These are phyloP conservation scores for Electrona antarctica DNA, from an alignment of 2,113 vertebrate genomes.

Conservation along the genomic window DNA sequence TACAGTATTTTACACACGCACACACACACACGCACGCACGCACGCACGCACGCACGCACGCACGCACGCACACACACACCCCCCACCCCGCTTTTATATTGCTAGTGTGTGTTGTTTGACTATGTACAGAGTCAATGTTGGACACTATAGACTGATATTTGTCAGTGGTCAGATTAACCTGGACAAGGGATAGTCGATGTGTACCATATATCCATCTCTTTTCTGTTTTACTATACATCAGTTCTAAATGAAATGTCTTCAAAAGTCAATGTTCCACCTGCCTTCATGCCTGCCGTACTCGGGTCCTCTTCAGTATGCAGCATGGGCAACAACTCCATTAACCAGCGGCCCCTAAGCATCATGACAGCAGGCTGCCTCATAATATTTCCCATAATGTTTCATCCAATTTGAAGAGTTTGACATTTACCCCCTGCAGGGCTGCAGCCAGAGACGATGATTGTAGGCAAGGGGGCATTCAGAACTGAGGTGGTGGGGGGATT, in stretches of 20 bases:
- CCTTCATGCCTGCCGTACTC: slow-evolving; percentile 39
- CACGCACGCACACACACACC: no score
- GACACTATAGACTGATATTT: neutral
- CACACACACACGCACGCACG: no score
- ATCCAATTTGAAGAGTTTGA: slow-evolving; percentile 80
- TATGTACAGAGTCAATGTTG: neutral
- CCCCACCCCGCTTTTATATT: no score
- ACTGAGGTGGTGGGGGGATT: slow-evolving; percentile 12
- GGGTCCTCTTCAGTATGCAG: slow-evolving; percentile 68
- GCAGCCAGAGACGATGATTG: slow-evolving; percentile 70
- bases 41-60: no score
- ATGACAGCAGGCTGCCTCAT: slow-evolving; percentile 74
- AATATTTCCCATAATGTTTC: slow-evolving; percentile 80
- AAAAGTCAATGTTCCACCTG: slow-evolving; percentile 24
- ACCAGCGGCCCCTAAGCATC: slow-evolving; percentile 65
- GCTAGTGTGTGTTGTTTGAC: neutral
- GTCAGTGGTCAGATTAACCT: no score
- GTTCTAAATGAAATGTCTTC: slow-evolving; percentile 40
- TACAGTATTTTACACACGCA: no score
- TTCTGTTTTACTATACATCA: neutral
- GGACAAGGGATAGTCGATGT: no score
- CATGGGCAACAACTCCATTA: slow-evolving; percentile 72
- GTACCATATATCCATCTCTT: no score
- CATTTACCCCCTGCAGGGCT: slow-evolving; percentile 74
- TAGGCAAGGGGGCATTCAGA: slow-evolving; percentile 63